Evolutionary conservation across 2,888 invertebrate species (phyloP), one percentile per base, ranked within the genome.

Genomic region (Exocentrus adspersus): DNA sequence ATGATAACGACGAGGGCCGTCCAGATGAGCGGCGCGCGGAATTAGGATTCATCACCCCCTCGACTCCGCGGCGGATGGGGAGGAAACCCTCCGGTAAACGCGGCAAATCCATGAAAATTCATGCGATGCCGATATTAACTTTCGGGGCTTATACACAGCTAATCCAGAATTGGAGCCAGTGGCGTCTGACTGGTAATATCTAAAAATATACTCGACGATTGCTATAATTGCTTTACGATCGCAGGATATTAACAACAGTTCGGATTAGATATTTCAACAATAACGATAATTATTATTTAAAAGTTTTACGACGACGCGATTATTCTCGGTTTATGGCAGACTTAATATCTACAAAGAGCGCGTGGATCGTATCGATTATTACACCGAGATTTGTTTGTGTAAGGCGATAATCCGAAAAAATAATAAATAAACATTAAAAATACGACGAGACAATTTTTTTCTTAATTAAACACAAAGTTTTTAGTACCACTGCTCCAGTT

Each of bases 1-100:
- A n/a, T n/a, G n/a, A n/a, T n/a, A n/a, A n/a, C n/a, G 57, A 57
- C 46, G 57, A 57, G 70, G 74, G 73, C 74, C 77, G 75, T 76
- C 75, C 76, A 75, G 76, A 77, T 77, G 77, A 77, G 77, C 77
- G 74, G 74, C 74, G 69, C 74, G 74, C 74, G 69, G 69, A 78
- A 77, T 78, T 77, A 76, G 76, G 74, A 72, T 76, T 63, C 63
- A 46, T 58, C 24, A 41, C 52, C 37, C 4, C 19, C 52, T 45
- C 61, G 56, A 62, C 51, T 12, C 28, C 56, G 43, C 10, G 50
- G 16, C 28, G 41, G 10, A 37, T 42, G 54, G 43, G 43, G 20
- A 17, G 28, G 28, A 28, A 48, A 60, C 50, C 45, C 57, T 24
- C 51, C 56, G 51, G 50, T 30, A 32, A 64, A 46, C 60, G 41